Evolutionary conservation across 1,140 invertebrate species (phyloP).

Genomic region (Sogatella furcifera): DNA sequence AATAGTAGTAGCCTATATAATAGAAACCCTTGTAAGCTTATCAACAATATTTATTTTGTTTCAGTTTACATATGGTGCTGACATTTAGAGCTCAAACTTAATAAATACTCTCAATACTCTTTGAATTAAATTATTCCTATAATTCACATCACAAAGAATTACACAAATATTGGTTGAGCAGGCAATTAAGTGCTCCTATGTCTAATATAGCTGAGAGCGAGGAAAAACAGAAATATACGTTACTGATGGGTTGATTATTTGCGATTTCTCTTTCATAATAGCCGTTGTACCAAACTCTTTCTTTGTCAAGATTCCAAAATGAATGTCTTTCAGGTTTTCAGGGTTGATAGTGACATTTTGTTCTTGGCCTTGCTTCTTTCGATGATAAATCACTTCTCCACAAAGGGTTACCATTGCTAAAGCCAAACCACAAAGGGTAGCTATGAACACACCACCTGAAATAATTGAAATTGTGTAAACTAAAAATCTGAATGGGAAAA

Average conservation of each 20-base stretch:
- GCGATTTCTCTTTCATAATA: not conserved
- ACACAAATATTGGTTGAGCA: no score
- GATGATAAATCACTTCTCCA: constrained; percentile 69
- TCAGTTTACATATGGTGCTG: no score
- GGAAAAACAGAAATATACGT: not conserved
- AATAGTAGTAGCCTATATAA: no score
- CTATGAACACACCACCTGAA: constrained; percentile 78
- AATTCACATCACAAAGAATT: no score
- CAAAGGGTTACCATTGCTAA: constrained; percentile 71
- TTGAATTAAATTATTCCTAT: no score
- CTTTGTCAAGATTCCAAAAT: not conserved
- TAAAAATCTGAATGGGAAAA: not conserved
- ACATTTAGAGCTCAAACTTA: no score
- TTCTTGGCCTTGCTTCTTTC: constrained; percentile 38
- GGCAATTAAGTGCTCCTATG: no score
- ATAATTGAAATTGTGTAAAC: constrained; percentile 17
- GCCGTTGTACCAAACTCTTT: not conserved
- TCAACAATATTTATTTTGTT: no score
- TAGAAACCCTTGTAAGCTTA: no score
- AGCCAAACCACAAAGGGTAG: constrained; percentile 69
- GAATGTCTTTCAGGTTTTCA: constrained; percentile 45
- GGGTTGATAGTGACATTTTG: constrained; percentile 33
- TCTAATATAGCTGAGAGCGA: not conserved
- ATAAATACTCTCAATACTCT: no score
- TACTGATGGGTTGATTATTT: not conserved